phyloP scores from a whole-genome alignment of 2,888 invertebrate species.

The Drosophila suboccidentalis region DNA sequence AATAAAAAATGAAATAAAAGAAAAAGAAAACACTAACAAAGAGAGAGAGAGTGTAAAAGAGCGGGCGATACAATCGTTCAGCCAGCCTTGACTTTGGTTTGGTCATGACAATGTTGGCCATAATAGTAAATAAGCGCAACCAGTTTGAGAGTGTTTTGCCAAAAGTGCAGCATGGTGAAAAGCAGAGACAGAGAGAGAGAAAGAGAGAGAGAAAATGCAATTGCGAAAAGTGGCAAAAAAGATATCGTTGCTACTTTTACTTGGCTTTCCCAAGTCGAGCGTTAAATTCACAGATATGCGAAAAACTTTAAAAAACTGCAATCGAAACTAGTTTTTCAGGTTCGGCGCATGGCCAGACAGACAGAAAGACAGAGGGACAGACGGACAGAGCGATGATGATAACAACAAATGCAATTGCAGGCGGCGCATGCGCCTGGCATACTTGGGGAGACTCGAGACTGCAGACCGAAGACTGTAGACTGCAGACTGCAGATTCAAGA shows the following conservation, averaged over 20 bases:
- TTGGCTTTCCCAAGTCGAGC: constrained; percentile 63
- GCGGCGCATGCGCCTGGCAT: constrained; percentile 75
- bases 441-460: constrained; percentile 43
- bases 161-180: constrained; percentile 47
- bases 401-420: constrained; percentile 76
- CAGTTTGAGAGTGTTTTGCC: constrained; percentile 44
- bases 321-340: constrained; percentile 80
- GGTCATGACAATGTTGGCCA: constrained; percentile 59
- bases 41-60: constrained; percentile 10
- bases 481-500: constrained; percentile 16
- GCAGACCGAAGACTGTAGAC: constrained; percentile 23
- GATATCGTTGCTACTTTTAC: constrained; percentile 57
- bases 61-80: neutral
- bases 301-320: constrained; percentile 41
- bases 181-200: constrained; percentile 31
- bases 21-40: neutral
- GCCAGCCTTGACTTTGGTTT: constrained; percentile 79
- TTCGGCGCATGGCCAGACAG: constrained; percentile 64
- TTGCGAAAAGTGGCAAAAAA: constrained; percentile 21
- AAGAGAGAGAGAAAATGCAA: constrained; percentile 35
- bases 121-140: constrained; percentile 52
- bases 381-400: constrained; percentile 42
- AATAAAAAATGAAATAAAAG: neutral
- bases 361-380: constrained; percentile 6
- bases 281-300: constrained; percentile 52